Evolutionary conservation across 2,797 vertebrate genomes (phyloP), one percentile per base, ranked within the genome.

Genomic region (Cyclopterus lumpus): DNA sequence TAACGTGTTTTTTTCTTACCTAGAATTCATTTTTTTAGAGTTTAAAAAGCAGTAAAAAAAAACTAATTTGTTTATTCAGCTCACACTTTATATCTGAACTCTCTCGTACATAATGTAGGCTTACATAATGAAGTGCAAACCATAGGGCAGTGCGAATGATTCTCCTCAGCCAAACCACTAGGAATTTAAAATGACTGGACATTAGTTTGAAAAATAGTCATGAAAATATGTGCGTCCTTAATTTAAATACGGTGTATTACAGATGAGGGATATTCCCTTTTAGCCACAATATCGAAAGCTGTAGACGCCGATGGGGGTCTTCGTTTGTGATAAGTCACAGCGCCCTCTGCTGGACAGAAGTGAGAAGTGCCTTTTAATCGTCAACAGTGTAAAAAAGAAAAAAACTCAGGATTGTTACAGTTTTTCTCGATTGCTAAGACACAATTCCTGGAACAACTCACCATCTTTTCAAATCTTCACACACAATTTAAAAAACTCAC

Each of bases 321-420:
- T 24, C 2, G 38, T 26, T 36, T 78, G 1, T 71, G 16, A 64
- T 42, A 4, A 18, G 15, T 36, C 10, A 75, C 32, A 75, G 20
- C 51, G 0, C 53, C 67, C 61, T 81, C 88, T 89, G 48, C 18
- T 84, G 87, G 83, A 76, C 40, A 38, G 1, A 69, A 20, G 3
- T 12, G 15, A 22, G 12, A 34, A 30, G 5, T 78, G 24, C 67
- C 73, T 15, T 3, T 61, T 24, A 12, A 28, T 1, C 0, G 3
- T 36, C 24, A 38, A 78, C 76, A 71, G 10, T 42, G 4, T 11
- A 15, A 16, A 16, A 55, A 75, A 22, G 12, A 16, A 7, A 18
- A 44, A 15, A 44, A 44, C 16, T 44, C 4, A 22, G 8, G n/a
- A 15, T 28, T 57, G 8, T n/a, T n/a, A n/a, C n/a, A n/a, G n/a